A percentile compares a stretch with the other conserved stretches of the same genome.
phyloP scores from a whole-genome alignment of 2,888 invertebrate species.

The Caenorhabditis virilis region DNA sequence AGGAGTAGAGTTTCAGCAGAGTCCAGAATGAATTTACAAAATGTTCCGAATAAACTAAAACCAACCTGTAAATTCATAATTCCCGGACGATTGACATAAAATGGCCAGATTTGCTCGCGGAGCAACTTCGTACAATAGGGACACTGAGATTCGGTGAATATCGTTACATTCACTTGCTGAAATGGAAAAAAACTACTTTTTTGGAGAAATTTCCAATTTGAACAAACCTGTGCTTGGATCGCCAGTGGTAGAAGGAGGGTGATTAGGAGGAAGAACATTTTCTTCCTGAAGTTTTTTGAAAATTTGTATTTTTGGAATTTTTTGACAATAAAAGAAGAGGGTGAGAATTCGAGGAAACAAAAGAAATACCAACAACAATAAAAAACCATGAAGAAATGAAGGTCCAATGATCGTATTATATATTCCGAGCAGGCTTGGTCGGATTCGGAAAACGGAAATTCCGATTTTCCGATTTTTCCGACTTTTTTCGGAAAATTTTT shows the following conservation, averaged over 20 bases:
- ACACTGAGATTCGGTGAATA: constrained; percentile 67
- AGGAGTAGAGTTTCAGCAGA: too few relatives aligned
- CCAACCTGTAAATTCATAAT: constrained; percentile 66
- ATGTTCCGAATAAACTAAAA: too few relatives aligned
- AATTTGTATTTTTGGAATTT: neutral
- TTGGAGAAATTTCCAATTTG: neutral
- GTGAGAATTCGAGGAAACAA: too few relatives aligned
- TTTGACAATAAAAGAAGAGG: neutral
- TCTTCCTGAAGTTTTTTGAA: neutral
- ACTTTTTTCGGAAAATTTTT: too few relatives aligned
- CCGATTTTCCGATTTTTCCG: too few relatives aligned
- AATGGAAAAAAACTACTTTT: constrained; percentile 6
- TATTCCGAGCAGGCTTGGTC: too few relatives aligned
- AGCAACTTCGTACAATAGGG: constrained; percentile 65
- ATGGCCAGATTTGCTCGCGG: constrained; percentile 68
- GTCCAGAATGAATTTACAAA: too few relatives aligned
- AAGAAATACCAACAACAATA: too few relatives aligned
- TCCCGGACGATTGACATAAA: constrained; percentile 64
- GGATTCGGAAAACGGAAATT: too few relatives aligned
- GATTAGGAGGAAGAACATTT: constrained; percentile 24
- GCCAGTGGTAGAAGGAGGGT: constrained; percentile 18
- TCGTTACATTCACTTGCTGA: constrained; percentile 61
- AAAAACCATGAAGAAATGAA: too few relatives aligned
- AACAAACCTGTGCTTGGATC: constrained; percentile 14
- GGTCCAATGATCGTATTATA: too few relatives aligned